Percentiles rank a stretch among this genome's conserved stretches.
These are phyloP conservation scores for Luscinia megarhynchos DNA, from an alignment of 2,797 vertebrate species.

Conservation along the genomic window DNA sequence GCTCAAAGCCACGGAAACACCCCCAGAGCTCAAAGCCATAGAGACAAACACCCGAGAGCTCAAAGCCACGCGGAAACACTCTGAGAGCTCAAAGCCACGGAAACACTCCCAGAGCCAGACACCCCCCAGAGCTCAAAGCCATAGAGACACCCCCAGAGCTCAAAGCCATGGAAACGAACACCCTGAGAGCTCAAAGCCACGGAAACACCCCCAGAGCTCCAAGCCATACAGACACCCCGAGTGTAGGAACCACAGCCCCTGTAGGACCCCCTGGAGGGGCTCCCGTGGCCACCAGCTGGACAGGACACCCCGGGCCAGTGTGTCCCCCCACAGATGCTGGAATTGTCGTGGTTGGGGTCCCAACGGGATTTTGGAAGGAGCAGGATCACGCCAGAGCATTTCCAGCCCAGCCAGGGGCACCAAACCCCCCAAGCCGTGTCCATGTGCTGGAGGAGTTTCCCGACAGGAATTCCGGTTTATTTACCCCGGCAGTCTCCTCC, in stretches of 20 bases:
- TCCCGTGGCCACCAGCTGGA: neutral
- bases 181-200: no score
- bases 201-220: no score
- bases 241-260: no score
- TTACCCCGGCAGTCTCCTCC: neutral
- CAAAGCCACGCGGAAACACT: no score
- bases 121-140: no score
- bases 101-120: no score
- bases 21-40: no score
- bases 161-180: no score
- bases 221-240: no score
- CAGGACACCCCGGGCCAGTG: neutral
- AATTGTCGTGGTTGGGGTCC: neutral
- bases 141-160: no score
- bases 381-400: neutral
- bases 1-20: conserved; percentile 35
- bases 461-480: neutral
- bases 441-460: neutral
- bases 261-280: neutral
- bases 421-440: neutral
- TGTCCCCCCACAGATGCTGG: neutral
- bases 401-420: neutral
- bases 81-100: no score
- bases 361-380: fast-evolving
- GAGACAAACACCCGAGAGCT: no score